Evolutionary conservation across 2,888 invertebrate genomes (phyloP).

Genomic region (Cinara cedri): DNA sequence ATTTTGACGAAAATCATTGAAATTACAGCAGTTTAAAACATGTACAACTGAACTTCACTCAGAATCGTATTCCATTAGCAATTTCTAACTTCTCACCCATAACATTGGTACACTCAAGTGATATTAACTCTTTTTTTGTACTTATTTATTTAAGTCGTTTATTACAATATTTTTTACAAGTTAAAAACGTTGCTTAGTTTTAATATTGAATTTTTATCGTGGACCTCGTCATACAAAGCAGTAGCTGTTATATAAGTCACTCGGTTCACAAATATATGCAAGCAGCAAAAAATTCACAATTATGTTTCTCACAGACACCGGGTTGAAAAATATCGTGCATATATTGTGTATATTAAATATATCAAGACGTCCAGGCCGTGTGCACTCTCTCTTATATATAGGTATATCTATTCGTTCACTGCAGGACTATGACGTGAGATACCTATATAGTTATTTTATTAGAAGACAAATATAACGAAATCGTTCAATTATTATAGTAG

Average conservation of each 20-base stretch:
- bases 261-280: not conserved
- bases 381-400: not conserved
- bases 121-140: too few species aligned
- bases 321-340: constrained; percentile 6
- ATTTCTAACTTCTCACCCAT: too few species aligned
- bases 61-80: too few species aligned
- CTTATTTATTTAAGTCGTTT: too few species aligned
- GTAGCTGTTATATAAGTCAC: not conserved
- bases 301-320: not conserved
- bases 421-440: not conserved
- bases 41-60: too few species aligned
- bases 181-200: not conserved
- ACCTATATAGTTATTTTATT: not conserved
- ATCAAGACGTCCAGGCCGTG: not conserved
- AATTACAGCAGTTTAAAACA: too few species aligned
- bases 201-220: not conserved
- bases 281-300: not conserved
- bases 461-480: not conserved
- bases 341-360: constrained; percentile 3
- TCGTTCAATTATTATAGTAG: not conserved
- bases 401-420: not conserved
- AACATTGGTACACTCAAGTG: too few species aligned
- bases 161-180: not conserved
- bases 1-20: too few species aligned
- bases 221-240: not conserved